phyloP scores from a whole-genome alignment of 2,797 vertebrate species.

The Chromobotia macracanthus region DNA sequence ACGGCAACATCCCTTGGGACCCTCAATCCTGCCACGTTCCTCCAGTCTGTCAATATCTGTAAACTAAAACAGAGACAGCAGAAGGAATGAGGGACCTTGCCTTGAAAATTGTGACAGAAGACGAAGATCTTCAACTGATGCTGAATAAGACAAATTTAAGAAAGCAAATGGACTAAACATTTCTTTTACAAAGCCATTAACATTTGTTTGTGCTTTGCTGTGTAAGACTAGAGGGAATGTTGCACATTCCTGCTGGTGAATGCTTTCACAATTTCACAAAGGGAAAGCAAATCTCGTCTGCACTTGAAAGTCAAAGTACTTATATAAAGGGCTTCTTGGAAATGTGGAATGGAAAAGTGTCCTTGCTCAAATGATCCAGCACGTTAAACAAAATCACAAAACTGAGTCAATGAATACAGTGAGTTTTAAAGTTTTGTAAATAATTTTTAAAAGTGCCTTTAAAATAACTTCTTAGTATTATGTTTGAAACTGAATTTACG shows the following conservation, averaged over 20 bases:
- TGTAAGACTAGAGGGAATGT: slow-evolving; percentile 48
- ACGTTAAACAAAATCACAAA: background rate
- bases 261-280: slow-evolving; percentile 26
- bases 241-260: slow-evolving; percentile 29
- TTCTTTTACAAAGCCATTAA: slow-evolving; percentile 22
- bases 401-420: background rate
- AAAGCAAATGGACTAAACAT: background rate
- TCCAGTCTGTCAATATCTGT: slow-evolving; percentile 75
- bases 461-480: too few relatives aligned
- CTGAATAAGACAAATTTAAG: background rate
- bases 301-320: background rate
- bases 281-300: slow-evolving; percentile 1
- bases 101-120: background rate
- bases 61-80: slow-evolving; percentile 42
- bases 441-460: too few relatives aligned
- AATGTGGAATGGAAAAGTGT: slow-evolving; percentile 2
- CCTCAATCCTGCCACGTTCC: slow-evolving; percentile 72
- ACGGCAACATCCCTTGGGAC: slow-evolving; percentile 75
- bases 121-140: background rate
- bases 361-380: background rate
- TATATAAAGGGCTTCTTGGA: background rate
- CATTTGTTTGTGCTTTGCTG: slow-evolving; percentile 29
- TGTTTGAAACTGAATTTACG: too few relatives aligned
- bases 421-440: background rate
- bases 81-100: slow-evolving; percentile 14